These are phyloP conservation scores for Girardinus metallicus DNA, from an alignment of 2,797 vertebrate species.

Conservation along the genomic window DNA sequence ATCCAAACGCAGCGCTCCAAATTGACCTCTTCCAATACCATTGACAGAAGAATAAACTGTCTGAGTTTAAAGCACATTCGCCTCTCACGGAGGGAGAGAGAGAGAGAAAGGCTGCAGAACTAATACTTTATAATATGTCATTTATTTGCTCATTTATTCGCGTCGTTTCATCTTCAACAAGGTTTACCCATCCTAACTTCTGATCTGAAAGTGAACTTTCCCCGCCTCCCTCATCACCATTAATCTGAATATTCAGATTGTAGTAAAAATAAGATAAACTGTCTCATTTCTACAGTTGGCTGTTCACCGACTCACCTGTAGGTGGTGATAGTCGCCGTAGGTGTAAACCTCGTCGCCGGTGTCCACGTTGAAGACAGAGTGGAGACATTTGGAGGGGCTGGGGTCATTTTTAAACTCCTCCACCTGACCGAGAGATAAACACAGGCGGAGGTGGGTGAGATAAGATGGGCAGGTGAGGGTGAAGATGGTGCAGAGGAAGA, in stretches of 20 bases:
- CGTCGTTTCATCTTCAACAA: slow-evolving; percentile 1
- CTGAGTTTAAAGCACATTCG: slow-evolving; percentile 42
- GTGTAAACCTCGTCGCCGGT: slow-evolving; percentile 91
- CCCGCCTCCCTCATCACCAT: not conserved
- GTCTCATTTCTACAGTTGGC: not conserved
- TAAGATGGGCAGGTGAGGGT: slow-evolving; percentile 10
- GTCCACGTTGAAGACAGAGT: slow-evolving; percentile 89
- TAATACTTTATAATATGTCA: slow-evolving; percentile 11
- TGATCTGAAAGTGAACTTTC: not conserved
- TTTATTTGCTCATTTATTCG: slow-evolving; percentile 13
- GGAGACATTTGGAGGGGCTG: slow-evolving; percentile 91
- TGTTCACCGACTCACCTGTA: slow-evolving; percentile 86
- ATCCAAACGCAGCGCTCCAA: slow-evolving; percentile 25
- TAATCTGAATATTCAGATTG: not conserved
- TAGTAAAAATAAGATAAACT: not conserved
- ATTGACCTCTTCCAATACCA: slow-evolving; percentile 49
- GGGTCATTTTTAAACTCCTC: slow-evolving; percentile 97
- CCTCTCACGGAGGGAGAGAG: not conserved
- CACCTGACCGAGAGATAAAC: slow-evolving; percentile 79
- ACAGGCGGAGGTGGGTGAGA: not conserved
- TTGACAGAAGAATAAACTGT: slow-evolving; percentile 36
- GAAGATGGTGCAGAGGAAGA: not conserved
- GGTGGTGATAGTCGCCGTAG: slow-evolving; percentile 88
- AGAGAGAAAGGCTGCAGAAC: slow-evolving; percentile 12
- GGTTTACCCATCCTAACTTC: not conserved